Conservation (phyloP, 2,113 vertebrate species). For the Thermophis baileyi region DNA sequence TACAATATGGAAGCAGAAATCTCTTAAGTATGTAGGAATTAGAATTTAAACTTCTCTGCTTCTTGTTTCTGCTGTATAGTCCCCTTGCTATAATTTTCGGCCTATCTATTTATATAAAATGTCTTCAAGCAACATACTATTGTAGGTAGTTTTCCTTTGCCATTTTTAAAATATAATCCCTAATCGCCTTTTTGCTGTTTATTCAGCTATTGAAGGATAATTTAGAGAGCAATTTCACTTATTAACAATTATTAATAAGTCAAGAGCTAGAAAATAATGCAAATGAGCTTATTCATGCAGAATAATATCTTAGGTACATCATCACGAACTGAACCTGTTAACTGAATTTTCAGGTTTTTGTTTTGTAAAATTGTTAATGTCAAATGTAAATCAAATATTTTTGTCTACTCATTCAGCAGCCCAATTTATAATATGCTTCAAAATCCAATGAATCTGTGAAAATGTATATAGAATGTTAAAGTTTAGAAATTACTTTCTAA, state of each 20-base stretch:
- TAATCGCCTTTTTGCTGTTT: neutral
- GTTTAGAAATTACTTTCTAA: neutral
- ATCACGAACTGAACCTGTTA: neutral
- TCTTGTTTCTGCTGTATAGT: neutral
- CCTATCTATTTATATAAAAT: neutral
- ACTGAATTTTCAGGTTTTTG: neutral
- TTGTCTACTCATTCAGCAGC: neutral
- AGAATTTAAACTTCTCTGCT: neutral
- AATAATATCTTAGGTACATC: neutral
- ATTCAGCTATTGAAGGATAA: neutral
- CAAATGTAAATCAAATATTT: slow-evolving; percentile 8
- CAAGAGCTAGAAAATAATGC: neutral
- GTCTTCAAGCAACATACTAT: neutral
- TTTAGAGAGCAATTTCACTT: neutral
- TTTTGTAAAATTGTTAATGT: neutral
- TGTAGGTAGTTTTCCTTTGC: slow-evolving; percentile 5
- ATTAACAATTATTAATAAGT: neutral
- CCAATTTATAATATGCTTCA: slow-evolving; percentile 2
- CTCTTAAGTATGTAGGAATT: neutral
- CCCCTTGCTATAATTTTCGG: neutral
- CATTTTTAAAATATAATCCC: neutral
- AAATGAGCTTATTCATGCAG: slow-evolving; percentile 1
- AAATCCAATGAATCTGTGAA: neutral
- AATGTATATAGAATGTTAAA: neutral
- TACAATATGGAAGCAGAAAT: neutral